Percentiles rank a stretch among this genome's conserved stretches.
These are phyloP conservation scores for Montipora cactus DNA, from an alignment of 64 coral and sea anemone species.

Conservation along the genomic window DNA sequence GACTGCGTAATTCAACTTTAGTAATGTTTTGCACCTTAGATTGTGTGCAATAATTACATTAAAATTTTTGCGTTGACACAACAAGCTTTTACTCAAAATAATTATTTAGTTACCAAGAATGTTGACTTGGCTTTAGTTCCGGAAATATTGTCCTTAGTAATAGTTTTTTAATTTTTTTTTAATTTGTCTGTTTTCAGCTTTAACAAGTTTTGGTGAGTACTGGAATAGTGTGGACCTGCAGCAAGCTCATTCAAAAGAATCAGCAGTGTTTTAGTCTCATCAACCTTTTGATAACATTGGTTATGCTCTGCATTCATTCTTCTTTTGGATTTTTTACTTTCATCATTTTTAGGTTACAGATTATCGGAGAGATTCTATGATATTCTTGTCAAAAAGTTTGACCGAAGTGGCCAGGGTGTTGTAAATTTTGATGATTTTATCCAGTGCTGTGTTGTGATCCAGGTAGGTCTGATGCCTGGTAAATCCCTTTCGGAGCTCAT, in stretches of 20 bases:
- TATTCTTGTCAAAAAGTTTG: constrained; percentile 94
- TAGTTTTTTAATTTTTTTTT: neutral
- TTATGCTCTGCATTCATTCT: too few species aligned
- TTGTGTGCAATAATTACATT: too few species aligned
- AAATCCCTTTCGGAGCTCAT: neutral
- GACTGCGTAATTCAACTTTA: too few species aligned
- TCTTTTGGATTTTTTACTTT: neutral
- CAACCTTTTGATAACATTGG: too few species aligned
- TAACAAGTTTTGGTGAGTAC: constrained; percentile 99
- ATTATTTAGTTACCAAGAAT: too few species aligned
- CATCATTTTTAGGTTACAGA: constrained; percentile 64
- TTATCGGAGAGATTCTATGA: constrained; percentile 88
- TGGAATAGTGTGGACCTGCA: too few species aligned
- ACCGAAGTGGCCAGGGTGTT: constrained; percentile 80
- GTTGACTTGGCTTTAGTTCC: too few species aligned
- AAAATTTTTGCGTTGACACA: too few species aligned
- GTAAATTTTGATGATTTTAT: constrained; percentile 98
- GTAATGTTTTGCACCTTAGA: too few species aligned
- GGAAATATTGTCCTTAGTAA: neutral
- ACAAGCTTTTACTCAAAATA: too few species aligned
- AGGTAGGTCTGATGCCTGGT: constrained; percentile 54
- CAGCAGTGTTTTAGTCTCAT: too few species aligned
- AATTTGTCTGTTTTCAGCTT: constrained; percentile 50
- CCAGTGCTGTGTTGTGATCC: constrained; percentile 97
- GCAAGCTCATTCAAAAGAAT: too few species aligned